Conservation (phyloP, 2,797 vertebrate species). For the Leucoraja ocellata region DNA sequence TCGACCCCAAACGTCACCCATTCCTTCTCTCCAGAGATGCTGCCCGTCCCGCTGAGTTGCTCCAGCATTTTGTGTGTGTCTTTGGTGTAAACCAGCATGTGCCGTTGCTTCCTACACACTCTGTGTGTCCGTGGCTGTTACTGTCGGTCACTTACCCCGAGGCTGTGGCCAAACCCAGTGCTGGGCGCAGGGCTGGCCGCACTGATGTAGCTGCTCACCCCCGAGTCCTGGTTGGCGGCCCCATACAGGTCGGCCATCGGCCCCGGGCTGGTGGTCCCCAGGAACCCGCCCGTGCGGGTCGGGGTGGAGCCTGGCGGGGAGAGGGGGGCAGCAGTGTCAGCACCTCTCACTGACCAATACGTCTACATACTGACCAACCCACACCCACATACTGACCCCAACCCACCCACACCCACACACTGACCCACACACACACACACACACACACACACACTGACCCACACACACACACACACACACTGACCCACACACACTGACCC, state of each 20-base stretch:
- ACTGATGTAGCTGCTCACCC: slow-evolving; percentile 96
- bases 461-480: no score
- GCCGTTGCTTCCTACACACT: no score
- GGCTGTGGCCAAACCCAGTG: slow-evolving; percentile 90
- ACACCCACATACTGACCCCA: neutral
- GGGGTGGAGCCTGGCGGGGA: slow-evolving; percentile 74
- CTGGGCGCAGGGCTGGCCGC: slow-evolving; percentile 92
- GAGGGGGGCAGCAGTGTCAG: neutral
- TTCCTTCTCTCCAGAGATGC: no score
- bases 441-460: no score
- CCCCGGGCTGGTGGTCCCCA: slow-evolving; percentile 94
- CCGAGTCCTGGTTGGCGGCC: slow-evolving; percentile 86
- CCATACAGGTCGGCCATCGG: slow-evolving; percentile 96
- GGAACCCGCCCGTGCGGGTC: slow-evolving; percentile 87
- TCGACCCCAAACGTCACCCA: no score
- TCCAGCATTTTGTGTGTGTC: no score
- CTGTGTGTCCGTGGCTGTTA: no score
- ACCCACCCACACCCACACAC: no score
- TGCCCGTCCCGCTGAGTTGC: no score
- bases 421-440: no score
- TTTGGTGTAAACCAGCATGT: no score
- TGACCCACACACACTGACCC: no score
- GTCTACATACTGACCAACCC: neutral
- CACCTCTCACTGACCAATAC: neutral
- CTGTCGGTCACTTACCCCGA: slow-evolving; percentile 77